Evolutionary conservation across 2,797 vertebrate species (phyloP), one percentile per base, ranked within the genome.

Genomic region (Cyclopterus lumpus): DNA sequence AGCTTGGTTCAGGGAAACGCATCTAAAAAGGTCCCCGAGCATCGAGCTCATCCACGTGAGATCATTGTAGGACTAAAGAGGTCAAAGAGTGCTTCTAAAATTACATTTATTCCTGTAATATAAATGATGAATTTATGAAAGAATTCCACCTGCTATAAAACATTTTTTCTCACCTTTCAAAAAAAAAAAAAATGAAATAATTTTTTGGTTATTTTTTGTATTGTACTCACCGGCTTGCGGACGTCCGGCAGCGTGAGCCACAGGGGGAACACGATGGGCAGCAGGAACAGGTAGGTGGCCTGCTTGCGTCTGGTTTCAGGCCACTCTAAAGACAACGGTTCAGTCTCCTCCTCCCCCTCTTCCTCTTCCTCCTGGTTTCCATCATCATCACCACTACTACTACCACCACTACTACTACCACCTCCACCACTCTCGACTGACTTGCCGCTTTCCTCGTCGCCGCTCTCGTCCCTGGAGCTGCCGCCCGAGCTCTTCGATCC

Each of bases 181-280:
- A 30, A 30, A 28, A 4, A 30, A 30, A 3, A 30, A 30, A 30
- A 30, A n/a, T n/a, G n/a, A n/a, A 28, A 28, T 28, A 28, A 28
- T 28, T 22, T 22, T 22, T 28, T 26, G 26, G 26, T 26, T 26
- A 28, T 1, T 28, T 28, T 28, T 28, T 28, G 2, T 28, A 28
- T 22, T 4, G 7, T 46, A 93, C 97, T 96, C 85, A 98, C 98
- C 73, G 88, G 86, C 71, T 97, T 99, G 75, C 97, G 95, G 77
- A 98, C 98, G 0, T 99, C 98, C 0, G 98, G 98, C 72, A 99
- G 92, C 15, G 97, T 97, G 67, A 93, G 86, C 98, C 98, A 99
- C 81, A 99, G 89, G 1, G 96, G 96, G 70, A 99, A 94, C 83
- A 98, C 93, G 59, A 99, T 97, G 78, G 98, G 98, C 8, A 99